Conservation (phyloP, 2,113 vertebrate species). For the Pteronura brasiliensis region DNA sequence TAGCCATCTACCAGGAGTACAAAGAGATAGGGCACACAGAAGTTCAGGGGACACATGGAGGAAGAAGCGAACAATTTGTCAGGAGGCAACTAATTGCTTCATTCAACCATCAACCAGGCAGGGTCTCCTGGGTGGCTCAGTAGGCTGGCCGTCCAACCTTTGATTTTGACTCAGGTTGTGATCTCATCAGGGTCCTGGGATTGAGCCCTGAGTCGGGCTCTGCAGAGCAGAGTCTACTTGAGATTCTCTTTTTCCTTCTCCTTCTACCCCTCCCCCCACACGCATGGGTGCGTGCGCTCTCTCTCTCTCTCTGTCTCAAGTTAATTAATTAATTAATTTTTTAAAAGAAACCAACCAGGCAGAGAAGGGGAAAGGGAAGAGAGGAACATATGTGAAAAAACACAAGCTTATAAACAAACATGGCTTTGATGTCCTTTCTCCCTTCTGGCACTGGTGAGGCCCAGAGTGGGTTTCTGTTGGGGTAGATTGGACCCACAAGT, state of each 20-base stretch:
- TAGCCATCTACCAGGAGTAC: neutral
- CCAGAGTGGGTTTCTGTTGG: neutral
- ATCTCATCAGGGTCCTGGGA: neutral
- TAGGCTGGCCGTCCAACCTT: neutral
- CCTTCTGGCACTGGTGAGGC: neutral
- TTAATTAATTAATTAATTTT: neutral
- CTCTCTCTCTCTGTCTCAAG: neutral
- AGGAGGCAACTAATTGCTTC: neutral
- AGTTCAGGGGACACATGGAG: neutral
- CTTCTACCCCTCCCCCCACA: neutral
- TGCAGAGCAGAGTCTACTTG: neutral
- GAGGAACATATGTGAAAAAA: neutral
- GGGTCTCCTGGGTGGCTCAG: neutral
- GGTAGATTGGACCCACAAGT: neutral
- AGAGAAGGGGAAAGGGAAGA: neutral
- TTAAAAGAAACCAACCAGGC: neutral
- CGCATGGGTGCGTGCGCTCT: rapidly evolving
- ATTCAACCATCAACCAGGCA: neutral
- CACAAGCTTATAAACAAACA: neutral
- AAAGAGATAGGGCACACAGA: neutral
- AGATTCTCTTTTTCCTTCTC: neutral
- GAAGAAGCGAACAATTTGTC: neutral
- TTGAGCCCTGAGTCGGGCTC: neutral
- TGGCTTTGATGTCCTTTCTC: neutral
- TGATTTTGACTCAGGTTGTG: neutral